phyloP scores from a whole-genome alignment of 2,888 invertebrate genomes.

The Glyphotaelius pellucidus region DNA sequence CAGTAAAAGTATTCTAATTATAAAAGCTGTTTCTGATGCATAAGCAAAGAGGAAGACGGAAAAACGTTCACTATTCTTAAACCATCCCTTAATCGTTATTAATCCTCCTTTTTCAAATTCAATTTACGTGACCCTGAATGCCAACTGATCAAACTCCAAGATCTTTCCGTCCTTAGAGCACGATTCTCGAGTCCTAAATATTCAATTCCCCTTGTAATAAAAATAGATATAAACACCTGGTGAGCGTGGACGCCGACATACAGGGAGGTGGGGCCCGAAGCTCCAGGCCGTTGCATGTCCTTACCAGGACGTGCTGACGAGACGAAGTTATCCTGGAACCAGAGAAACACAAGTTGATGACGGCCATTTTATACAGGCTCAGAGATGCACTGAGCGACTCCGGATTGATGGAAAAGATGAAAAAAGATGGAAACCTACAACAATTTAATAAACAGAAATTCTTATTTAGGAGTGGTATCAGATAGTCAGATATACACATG shows the following conservation, averaged over 20 bases:
- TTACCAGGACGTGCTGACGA: conserved; percentile 82
- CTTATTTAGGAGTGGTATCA: too few species aligned
- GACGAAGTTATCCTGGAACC: conserved; percentile 58
- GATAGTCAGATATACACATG: too few species aligned
- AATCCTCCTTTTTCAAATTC: too few species aligned
- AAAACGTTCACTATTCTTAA: neutral
- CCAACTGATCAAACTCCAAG: neutral
- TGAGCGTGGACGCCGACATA: conserved; percentile 66
- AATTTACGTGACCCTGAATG: too few species aligned
- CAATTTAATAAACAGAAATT: too few species aligned
- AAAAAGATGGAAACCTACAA: too few species aligned
- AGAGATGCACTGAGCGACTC: too few species aligned
- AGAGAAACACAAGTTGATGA: neutral
- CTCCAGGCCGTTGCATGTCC: conserved; percentile 88
- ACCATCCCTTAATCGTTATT: neutral
- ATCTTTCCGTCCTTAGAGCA: neutral
- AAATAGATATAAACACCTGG: conserved; percentile 66
- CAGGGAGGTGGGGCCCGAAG: conserved; percentile 78
- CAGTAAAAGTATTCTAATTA: neutral
- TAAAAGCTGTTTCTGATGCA: neutral
- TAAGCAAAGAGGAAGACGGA: neutral
- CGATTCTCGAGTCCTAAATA: neutral
- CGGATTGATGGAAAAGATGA: too few species aligned
- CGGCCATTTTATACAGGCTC: neutral
- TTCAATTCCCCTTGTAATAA: neutral